Conservation (phyloP, 2,113 vertebrate species). For the Albula glossodonta region DNA sequence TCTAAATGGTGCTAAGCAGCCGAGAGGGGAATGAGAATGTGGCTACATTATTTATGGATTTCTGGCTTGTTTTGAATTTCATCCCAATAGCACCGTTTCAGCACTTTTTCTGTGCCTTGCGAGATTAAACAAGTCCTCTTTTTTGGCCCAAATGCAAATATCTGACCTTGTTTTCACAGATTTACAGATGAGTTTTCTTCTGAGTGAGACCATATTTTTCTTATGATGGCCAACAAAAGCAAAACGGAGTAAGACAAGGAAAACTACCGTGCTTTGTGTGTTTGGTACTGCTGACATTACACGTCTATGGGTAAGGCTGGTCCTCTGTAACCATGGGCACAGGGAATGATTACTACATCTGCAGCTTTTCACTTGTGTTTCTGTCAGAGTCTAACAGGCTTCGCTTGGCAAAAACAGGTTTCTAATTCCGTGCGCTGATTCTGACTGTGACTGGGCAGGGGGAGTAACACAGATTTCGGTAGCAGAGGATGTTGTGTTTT, state of each 20-base stretch:
- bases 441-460: background rate
- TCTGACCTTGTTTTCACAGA: constrained; percentile 43
- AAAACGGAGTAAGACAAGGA: constrained; percentile 23
- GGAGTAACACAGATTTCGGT: background rate
- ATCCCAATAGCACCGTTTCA: constrained; percentile 47
- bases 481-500: background rate
- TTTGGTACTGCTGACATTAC: background rate
- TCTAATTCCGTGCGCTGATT: background rate
- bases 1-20: constrained; percentile 45
- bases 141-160: constrained; percentile 43
- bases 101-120: constrained; percentile 37
- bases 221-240: constrained; percentile 13
- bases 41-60: constrained; percentile 51
- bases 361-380: background rate
- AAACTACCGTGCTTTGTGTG: background rate
- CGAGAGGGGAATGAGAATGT: constrained; percentile 34
- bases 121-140: constrained; percentile 27
- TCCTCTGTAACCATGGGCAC: background rate
- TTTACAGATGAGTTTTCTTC: constrained; percentile 31
- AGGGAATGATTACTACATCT: background rate
- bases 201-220: constrained; percentile 36
- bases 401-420: background rate
- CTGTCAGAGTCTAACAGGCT: background rate
- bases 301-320: background rate
- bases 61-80: constrained; percentile 51